These are phyloP conservation scores for Ammodytes dubius DNA, from an alignment of 2,113 vertebrate species.

Conservation along the genomic window DNA sequence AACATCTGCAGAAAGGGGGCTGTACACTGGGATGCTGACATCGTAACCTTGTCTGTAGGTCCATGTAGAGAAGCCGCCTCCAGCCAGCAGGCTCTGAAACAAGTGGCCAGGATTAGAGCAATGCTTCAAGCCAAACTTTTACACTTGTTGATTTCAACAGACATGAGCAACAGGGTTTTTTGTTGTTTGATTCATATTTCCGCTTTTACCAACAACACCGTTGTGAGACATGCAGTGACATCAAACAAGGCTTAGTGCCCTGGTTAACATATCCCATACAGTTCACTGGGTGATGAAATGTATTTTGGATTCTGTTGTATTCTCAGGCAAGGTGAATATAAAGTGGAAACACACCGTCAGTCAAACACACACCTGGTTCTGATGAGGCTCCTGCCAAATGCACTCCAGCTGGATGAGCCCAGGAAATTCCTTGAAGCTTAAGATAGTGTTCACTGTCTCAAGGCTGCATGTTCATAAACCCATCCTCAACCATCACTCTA, in stretches of 20 bases:
- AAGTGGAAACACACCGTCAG: conserved; percentile 63
- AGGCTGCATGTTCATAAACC: conserved; percentile 71
- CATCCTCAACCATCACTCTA: conserved; percentile 55
- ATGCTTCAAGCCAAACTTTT: conserved; percentile 17
- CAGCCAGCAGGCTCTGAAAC: conserved; percentile 94
- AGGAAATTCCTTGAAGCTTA: conserved; percentile 83
- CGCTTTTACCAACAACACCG: neutral
- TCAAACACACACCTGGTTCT: conserved; percentile 78
- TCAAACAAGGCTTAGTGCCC: conserved; percentile 8
- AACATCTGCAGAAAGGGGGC: conserved; percentile 91
- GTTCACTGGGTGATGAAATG: conserved; percentile 28
- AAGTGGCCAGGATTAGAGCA: conserved; percentile 20
- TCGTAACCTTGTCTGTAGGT: conserved; percentile 98
- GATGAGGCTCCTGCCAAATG: conserved; percentile 76
- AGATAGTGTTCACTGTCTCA: conserved; percentile 76
- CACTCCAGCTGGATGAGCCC: conserved; percentile 78
- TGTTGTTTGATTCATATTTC: neutral
- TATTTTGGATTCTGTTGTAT: conserved; percentile 21
- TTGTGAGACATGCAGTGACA: conserved; percentile 20
- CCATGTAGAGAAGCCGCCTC: conserved; percentile 98
- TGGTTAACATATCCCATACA: conserved; percentile 15
- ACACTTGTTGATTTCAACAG: conserved; percentile 10
- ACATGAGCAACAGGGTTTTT: neutral
- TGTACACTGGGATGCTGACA: conserved; percentile 98
- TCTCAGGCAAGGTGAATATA: conserved; percentile 41